Conservation (phyloP, 1,140 invertebrate genomes). For the Ceratoteleas bidentatus region DNA sequence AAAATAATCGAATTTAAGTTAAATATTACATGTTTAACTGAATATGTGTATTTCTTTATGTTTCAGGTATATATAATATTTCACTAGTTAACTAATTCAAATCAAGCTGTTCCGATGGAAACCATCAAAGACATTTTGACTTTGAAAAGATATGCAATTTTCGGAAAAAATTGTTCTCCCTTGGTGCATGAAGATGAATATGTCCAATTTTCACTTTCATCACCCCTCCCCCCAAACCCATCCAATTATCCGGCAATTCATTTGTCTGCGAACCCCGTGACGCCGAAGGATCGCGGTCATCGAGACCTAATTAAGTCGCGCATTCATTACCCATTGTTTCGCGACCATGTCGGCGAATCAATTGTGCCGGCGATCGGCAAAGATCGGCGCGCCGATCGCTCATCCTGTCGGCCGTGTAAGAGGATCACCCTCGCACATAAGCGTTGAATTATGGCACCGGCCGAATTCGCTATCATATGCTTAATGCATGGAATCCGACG, state of each 20-base stretch:
- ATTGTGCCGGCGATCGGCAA: constrained; percentile 29
- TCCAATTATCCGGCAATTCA: constrained; percentile 41
- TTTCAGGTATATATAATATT: too few species aligned
- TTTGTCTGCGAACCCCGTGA: constrained; percentile 11
- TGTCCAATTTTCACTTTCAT: constrained; percentile 12
- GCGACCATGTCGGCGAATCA: constrained; percentile 36
- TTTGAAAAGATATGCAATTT: too few species aligned
- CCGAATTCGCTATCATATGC: constrained; percentile 51
- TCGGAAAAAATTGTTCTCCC: too few species aligned
- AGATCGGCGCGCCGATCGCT: constrained; percentile 50
- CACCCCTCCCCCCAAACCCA: constrained; percentile 19
- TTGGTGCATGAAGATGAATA: too few species aligned
- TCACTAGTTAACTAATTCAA: too few species aligned
- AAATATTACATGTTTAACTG: too few species aligned
- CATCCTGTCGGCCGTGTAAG: constrained; percentile 54
- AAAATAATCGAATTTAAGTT: too few species aligned
- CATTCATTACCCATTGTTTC: constrained; percentile 57
- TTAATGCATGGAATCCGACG: constrained; percentile 50
- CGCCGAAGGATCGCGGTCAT: constrained; percentile 38
- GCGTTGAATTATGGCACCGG: constrained; percentile 61
- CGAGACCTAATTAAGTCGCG: constrained; percentile 52
- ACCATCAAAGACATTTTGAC: too few species aligned
- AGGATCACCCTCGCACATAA: constrained; percentile 66
- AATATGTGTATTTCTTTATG: too few species aligned
- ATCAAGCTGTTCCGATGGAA: too few species aligned